Conservation (phyloP, 2,113 vertebrate species). For the Macheiramphus alcinus region DNA sequence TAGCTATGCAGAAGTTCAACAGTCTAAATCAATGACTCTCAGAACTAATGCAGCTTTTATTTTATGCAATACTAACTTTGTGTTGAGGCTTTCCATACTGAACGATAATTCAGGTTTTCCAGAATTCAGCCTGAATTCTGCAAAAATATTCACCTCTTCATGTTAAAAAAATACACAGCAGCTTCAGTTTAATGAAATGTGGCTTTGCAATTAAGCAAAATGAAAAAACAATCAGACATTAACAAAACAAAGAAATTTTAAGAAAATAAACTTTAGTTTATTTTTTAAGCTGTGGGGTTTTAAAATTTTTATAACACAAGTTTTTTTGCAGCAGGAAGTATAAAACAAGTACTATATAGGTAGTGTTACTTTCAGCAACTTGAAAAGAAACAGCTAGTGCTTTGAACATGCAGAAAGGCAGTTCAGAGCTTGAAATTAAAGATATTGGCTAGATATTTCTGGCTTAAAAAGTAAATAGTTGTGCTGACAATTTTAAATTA, state of each 20-base stretch:
- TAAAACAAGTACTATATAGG: neutral
- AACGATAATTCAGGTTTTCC: neutral
- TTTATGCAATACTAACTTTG: neutral
- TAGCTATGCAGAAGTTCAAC: neutral
- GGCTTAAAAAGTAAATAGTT: neutral
- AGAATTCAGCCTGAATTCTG: neutral
- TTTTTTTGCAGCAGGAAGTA: neutral
- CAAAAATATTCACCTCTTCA: neutral
- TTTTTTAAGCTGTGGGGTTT: neutral
- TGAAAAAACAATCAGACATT: neutral
- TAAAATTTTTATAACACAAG: neutral
- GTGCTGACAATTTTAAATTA: neutral
- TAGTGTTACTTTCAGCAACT: neutral
- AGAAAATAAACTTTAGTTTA: neutral
- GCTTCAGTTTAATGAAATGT: neutral
- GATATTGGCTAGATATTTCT: neutral
- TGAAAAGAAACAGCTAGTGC: neutral
- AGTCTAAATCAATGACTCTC: neutral
- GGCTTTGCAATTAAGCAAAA: neutral
- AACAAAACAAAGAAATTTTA: neutral
- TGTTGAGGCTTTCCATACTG: neutral
- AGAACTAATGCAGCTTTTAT: neutral
- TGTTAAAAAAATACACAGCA: neutral
- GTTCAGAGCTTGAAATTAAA: neutral
- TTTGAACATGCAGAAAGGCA: neutral